Conservation (phyloP, 2,113 vertebrate species). For the Megalops atlanticus region DNA sequence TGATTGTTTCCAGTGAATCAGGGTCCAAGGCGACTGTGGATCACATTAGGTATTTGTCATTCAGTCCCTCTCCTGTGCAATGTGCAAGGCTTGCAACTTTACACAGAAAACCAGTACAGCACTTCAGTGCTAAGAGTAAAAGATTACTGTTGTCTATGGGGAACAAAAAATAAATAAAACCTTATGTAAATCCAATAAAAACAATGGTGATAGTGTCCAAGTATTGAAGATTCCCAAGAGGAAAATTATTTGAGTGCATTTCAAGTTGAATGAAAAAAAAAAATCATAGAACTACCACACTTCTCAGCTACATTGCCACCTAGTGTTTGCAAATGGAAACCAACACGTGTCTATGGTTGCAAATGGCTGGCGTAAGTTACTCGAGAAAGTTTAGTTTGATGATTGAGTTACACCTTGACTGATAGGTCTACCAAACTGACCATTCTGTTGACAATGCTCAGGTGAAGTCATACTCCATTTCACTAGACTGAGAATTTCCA, state of each 20-base stretch:
- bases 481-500: not conserved
- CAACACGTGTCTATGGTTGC: not conserved
- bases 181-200: not conserved
- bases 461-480: not conserved
- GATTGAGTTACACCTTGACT: not conserved
- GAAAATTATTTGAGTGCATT: not conserved
- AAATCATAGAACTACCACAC: not conserved
- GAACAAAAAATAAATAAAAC: not conserved
- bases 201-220: not conserved
- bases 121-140: not conserved
- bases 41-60: too few species aligned
- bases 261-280: not conserved
- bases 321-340: conserved; percentile 11
- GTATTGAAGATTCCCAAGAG: not conserved
- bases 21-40: not conserved
- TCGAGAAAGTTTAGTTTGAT: not conserved
- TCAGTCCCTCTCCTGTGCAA: not conserved
- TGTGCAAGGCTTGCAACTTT: not conserved
- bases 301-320: conserved; percentile 2
- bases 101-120: not conserved
- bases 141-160: too few species aligned
- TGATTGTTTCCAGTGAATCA: not conserved
- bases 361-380: not conserved
- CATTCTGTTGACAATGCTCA: not conserved
- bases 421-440: not conserved